These are phyloP conservation scores for Diabrotica balteata DNA, from an alignment of 2,888 invertebrate genomes.

Conservation along the genomic window DNA sequence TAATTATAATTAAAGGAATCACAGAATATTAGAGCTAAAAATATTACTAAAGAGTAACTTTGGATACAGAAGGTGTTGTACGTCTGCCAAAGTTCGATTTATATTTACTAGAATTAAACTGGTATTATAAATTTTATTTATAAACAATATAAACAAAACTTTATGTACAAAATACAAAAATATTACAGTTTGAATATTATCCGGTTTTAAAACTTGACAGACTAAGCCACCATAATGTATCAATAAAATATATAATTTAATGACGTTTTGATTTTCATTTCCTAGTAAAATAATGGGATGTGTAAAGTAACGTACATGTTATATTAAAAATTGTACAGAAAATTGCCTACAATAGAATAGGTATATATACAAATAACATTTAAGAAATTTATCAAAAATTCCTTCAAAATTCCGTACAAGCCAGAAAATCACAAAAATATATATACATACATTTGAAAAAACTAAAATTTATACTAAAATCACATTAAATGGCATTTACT, in stretches of 20 bases:
- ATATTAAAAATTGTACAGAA: constrained; percentile 28
- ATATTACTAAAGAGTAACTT: constrained; percentile 15
- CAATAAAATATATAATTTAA: constrained; percentile 19
- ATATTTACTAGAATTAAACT: constrained; percentile 20
- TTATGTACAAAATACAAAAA: constrained; percentile 15
- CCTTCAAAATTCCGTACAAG: constrained; percentile 25
- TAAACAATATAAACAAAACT: constrained; percentile 21
- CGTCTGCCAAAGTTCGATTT: constrained; percentile 22
- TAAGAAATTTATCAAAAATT: constrained; percentile 34
- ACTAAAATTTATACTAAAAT: constrained; percentile 33
- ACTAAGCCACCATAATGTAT: constrained; percentile 12
- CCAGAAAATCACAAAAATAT: constrained; percentile 31
- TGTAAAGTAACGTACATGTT: constrained; percentile 20
- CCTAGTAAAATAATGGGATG: constrained; percentile 27
- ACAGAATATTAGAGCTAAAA: constrained; percentile 28
- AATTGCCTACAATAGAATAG: constrained; percentile 34
- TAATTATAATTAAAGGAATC: constrained; percentile 29
- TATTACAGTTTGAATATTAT: constrained; percentile 3
- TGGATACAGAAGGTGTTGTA: constrained; percentile 17
- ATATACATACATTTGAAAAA: constrained; percentile 35
- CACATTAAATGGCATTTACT: constrained; percentile 34
- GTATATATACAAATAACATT: constrained; percentile 43
- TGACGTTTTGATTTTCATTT: constrained; percentile 23
- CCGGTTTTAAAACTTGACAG: constrained; percentile 23
- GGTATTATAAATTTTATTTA: constrained; percentile 11